Percentiles rank a stretch among this genome's conserved stretches.
Evolutionary conservation across 2,797 vertebrate species (phyloP).

Genomic region (Hypotaenidia philippensis): DNA sequence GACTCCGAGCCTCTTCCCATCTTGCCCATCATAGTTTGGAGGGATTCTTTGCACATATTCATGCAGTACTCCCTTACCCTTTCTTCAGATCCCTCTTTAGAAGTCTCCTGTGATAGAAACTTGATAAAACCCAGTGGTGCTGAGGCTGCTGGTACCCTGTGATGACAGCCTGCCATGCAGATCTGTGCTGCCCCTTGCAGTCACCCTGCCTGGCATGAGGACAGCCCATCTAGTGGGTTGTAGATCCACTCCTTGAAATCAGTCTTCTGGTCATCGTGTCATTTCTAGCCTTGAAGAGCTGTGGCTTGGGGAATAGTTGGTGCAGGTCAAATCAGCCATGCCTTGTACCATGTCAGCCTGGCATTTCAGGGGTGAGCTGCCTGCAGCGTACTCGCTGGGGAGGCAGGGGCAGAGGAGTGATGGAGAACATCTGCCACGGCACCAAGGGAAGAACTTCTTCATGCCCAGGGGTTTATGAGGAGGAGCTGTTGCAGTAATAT

Average conservation of each 20-base stretch:
- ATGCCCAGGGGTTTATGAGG: not conserved
- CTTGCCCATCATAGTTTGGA: not conserved
- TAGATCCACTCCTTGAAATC: not conserved
- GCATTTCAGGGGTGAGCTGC: not conserved
- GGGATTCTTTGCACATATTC: not conserved
- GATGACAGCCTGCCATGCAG: not conserved
- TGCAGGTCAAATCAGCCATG: not conserved
- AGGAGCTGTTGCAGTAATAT: not conserved
- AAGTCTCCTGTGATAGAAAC: not conserved
- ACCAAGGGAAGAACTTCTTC: not conserved
- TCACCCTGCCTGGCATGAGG: not conserved
- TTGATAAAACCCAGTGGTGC: not conserved
- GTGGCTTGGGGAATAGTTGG: not conserved
- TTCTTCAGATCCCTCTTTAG: not conserved
- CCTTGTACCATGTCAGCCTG: not conserved
- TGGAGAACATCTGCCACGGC: not conserved
- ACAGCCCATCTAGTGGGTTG: not conserved
- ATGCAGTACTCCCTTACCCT: not conserved
- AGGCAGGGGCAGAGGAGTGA: not conserved
- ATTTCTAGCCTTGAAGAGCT: not conserved
- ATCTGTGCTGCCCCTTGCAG: not conserved
- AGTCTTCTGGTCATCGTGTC: fast-evolving
- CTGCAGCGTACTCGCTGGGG: fast-evolving
- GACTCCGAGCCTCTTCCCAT: not conserved
- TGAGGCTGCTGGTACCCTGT: not conserved